Evolutionary conservation across 2,888 invertebrate genomes (phyloP).

Genomic region (Pseudococcus longispinus): DNA sequence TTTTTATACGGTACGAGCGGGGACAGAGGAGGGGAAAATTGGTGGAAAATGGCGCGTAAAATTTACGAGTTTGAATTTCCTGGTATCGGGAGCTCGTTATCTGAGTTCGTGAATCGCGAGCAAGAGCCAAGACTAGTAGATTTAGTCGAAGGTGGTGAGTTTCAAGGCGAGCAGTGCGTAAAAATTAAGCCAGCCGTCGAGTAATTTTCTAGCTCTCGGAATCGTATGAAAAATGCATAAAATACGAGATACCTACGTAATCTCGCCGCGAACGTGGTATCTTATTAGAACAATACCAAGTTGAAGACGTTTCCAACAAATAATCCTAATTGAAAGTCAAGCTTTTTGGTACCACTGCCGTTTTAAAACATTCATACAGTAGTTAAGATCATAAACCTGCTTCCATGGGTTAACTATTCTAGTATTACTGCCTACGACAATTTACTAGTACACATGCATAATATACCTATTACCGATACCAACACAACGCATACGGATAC

Average conservation of each 20-base stretch:
- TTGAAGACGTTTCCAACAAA: neutral
- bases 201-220: neutral
- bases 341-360: constrained; percentile 12
- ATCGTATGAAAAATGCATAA: neutral
- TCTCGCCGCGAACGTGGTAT: neutral
- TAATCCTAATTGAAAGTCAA: neutral
- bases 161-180: neutral
- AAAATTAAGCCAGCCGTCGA: neutral
- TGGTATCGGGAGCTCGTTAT: neutral
- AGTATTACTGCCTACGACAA: constrained; percentile 43
- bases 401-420: constrained; percentile 43
- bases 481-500: neutral
- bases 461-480: neutral
- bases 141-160: neutral
- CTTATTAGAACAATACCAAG: neutral
- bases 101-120: constrained; percentile 7
- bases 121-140: neutral
- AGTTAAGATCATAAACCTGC: constrained; percentile 46
- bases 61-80: constrained; percentile 16
- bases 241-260: neutral
- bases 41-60: neutral
- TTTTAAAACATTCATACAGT: constrained; percentile 16
- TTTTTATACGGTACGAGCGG: neutral
- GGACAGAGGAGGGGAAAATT: neutral
- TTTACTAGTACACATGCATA: neutral